These are phyloP conservation scores for Trematomus loennbergii DNA, from an alignment of 2,113 vertebrate genomes.

Conservation along the genomic window DNA sequence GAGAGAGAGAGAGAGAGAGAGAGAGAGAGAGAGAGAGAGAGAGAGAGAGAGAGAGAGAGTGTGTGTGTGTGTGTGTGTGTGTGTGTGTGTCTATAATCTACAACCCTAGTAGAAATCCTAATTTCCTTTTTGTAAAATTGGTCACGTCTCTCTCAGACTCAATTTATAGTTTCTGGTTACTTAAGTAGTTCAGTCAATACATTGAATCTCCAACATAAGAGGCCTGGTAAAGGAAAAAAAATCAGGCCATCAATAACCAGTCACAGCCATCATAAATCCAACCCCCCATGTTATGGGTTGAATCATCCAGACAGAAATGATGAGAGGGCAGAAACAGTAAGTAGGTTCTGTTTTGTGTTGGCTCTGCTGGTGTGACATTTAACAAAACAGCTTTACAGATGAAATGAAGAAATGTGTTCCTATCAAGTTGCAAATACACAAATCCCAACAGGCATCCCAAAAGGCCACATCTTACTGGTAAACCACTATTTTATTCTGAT, in stretches of 20 bases:
- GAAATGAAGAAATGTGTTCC: neutral
- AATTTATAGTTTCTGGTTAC: neutral
- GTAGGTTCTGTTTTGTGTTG: neutral
- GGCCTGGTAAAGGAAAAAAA: neutral
- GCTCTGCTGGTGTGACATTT: neutral
- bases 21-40: too few relatives aligned
- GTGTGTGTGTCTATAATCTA: neutral
- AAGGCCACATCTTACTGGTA: neutral
- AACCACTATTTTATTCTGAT: neutral
- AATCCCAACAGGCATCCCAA: conserved; percentile 1
- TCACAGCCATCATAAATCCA: neutral
- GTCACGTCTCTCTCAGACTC: neutral
- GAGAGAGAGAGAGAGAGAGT: too few relatives aligned
- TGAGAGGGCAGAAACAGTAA: neutral
- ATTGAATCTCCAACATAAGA: neutral
- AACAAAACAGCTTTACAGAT: neutral
- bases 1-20: too few relatives aligned
- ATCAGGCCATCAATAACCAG: neutral
- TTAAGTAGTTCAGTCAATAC: neutral
- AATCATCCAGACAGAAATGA: neutral
- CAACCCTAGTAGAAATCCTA: neutral
- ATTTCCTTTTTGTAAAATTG: neutral
- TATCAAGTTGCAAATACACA: neutral
- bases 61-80: neutral
- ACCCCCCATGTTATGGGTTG: neutral